These are phyloP conservation scores for Epirrhoe alternata DNA, from an alignment of 2,888 invertebrate species.

Conservation along the genomic window DNA sequence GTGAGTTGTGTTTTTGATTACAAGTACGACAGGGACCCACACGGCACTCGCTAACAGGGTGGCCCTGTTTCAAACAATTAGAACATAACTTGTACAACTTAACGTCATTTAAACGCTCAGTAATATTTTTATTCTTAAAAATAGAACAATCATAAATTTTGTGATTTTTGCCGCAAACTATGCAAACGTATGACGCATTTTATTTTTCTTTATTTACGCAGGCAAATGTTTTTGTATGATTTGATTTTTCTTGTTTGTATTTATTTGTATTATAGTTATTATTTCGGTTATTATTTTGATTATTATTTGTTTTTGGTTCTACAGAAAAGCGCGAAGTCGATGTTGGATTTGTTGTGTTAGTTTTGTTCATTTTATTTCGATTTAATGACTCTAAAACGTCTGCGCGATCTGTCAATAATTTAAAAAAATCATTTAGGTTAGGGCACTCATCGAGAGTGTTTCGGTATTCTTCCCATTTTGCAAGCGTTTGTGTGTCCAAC, in stretches of 20 bases:
- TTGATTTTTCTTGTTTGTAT: slow-evolving; percentile 1
- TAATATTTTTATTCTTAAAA: background rate
- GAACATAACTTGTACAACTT: background rate
- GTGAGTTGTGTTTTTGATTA: background rate
- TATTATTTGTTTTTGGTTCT: background rate
- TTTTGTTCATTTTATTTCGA: background rate
- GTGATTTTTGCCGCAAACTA: background rate
- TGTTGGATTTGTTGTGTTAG: background rate
- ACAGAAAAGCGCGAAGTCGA: background rate
- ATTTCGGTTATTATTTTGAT: background rate
- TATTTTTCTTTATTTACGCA: background rate
- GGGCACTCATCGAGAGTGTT: background rate
- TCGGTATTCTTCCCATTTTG: background rate
- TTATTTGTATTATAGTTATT: background rate
- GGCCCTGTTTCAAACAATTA: background rate
- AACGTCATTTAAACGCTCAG: background rate
- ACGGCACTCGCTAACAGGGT: background rate
- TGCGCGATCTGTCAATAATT: background rate
- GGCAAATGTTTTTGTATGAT: too few species aligned
- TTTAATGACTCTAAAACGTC: background rate
- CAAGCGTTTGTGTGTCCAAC: too few species aligned
- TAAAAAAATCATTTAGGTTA: background rate
- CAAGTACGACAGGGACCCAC: background rate
- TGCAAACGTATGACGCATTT: background rate
- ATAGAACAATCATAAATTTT: background rate